phyloP scores from a whole-genome alignment of 2,888 invertebrate genomes.

The Amblyjoppa proteus region DNA sequence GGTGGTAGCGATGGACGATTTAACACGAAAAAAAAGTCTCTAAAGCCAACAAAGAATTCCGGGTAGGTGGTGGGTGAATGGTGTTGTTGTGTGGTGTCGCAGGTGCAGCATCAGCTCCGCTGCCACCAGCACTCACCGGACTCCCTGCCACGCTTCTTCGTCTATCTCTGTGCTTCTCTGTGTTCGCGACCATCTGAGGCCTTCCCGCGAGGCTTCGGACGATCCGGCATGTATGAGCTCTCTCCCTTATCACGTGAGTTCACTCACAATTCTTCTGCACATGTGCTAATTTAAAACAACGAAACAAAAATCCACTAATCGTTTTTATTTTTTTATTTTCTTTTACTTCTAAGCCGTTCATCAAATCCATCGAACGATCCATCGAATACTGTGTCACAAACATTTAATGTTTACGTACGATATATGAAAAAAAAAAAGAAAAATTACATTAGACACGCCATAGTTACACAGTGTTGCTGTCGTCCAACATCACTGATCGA shows the following conservation, averaged over 20 bases:
- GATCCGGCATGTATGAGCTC: constrained; percentile 83
- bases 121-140: constrained; percentile 84
- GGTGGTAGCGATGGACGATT: constrained; percentile 32
- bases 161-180: constrained; percentile 85
- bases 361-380: neutral
- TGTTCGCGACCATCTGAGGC: constrained; percentile 85
- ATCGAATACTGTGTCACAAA: neutral
- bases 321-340: constrained; percentile 15
- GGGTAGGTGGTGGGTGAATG: constrained; percentile 79
- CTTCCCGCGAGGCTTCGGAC: constrained; percentile 81
- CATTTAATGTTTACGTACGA: neutral
- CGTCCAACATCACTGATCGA: constrained; percentile 8
- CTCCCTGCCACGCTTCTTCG: constrained; percentile 84
- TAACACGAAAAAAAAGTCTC: constrained; percentile 27
- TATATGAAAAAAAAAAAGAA: neutral
- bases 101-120: constrained; percentile 84
- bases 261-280: constrained; percentile 80
- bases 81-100: constrained; percentile 83
- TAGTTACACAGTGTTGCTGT: neutral
- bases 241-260: constrained; percentile 81
- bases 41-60: constrained; percentile 22
- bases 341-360: constrained; percentile 20
- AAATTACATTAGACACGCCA: constrained; percentile 9
- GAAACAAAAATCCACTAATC: constrained; percentile 6
- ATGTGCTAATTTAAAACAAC: constrained; percentile 43